Evolutionary conservation across 2,113 vertebrate species (phyloP), one percentile per base, ranked within the genome.

Genomic region (Leucosticte australis): DNA sequence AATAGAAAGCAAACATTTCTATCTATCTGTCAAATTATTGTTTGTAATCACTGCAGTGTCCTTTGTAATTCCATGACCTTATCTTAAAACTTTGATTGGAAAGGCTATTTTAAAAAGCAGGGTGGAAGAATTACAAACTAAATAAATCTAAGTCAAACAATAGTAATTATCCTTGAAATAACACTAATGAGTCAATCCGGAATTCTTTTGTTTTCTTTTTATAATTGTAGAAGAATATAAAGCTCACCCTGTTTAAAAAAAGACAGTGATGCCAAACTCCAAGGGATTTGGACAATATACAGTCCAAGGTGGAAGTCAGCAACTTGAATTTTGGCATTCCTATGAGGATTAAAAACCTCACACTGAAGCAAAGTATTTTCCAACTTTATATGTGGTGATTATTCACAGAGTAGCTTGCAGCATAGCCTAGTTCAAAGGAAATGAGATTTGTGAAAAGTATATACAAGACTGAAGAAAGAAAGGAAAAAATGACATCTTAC

Each of bases 251-350:
- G 41, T 91, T 94, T 53, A 69, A 84, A 89, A 87, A 87, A 19
- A 81, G 56, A 86, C 27, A 81, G 49, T 56, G 83, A 87, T 84
- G 24, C 64, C 81, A 82, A 91, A 91, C 91, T 96, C 92, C 81
- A 85, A 84, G 53, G 87, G 77, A 89, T 87, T 95, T 93, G 56
- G 52, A 81, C 52, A 84, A 37, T 52, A 64, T 30, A 31, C 65
- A 41, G 60, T 71, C 64, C 56, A 84, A 91, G 65, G 65, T 94
- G 55, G 86, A 95, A 95, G 80, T 92, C 42, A 44, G 74, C 41
- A 64, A 89, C 41, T 79, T 89, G 64, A 95, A 94, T 92, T 97
- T 95, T 96, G 89, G 52, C 94, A 96, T 97, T 96, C 83, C 65
- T 82, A 1, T 63, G 44, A 78, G 76, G 92, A 95, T 96, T 95